These are phyloP conservation scores for Lamellibrachia satsuma DNA, from an alignment of 2,888 invertebrate species.

Conservation along the genomic window DNA sequence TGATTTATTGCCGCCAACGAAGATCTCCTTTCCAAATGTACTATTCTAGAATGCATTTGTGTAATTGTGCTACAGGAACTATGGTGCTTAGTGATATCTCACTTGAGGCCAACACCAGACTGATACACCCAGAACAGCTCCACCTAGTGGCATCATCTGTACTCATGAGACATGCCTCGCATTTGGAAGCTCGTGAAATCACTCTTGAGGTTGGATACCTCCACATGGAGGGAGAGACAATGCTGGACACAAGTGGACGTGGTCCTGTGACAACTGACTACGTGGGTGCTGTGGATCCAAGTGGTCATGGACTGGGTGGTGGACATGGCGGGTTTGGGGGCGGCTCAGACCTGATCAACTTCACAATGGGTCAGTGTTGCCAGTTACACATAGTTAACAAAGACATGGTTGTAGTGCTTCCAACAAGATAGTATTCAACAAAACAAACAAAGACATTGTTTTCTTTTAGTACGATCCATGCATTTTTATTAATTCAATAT, in stretches of 20 bases:
- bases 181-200: conserved; percentile 44
- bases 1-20: no score
- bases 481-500: no score
- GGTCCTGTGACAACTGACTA: conserved; percentile 22
- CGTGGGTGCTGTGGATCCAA: not conserved
- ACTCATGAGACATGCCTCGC: conserved; percentile 46
- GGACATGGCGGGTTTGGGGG: conserved; percentile 36
- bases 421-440: no score
- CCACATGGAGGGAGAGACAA: conserved; percentile 48
- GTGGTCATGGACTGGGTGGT: conserved; percentile 14
- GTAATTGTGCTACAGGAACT: conserved; percentile 38
- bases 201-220: conserved; percentile 40
- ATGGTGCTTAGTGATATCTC: conserved; percentile 44
- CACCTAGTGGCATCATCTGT: conserved; percentile 42
- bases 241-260: conserved; percentile 37
- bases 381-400: not conserved
- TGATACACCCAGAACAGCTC: conserved; percentile 42
- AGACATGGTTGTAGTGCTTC: not conserved
- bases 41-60: not conserved
- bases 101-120: conserved; percentile 44
- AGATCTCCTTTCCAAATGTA: no score
- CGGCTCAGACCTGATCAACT: not conserved
- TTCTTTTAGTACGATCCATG: no score
- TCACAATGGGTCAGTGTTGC: not conserved
- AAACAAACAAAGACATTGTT: no score